Base-by-base conservation (phyloP, 2,888 invertebrate genomes). In the Labia minor region DNA sequence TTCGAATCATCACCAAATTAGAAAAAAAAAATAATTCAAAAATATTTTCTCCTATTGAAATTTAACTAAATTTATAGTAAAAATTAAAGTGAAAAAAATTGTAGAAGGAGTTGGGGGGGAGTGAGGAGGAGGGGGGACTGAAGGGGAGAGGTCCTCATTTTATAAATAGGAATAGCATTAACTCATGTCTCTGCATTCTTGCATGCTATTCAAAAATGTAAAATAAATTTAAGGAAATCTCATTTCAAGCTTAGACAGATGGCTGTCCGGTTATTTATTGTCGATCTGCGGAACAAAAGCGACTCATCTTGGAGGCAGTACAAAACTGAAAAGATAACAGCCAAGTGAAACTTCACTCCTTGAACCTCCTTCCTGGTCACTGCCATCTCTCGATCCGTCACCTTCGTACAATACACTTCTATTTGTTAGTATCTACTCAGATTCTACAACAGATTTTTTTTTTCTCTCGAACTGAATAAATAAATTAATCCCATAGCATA, bases 131-230 rank as follows among this genome's bases (percentile, higher is more conserved):
- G 8, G n/a, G n/a, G n/a, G n/a, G n/a, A n/a, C n/a, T n/a, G n/a
- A 26, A 26, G 8, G 8, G 3, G 3, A 3, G 26, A 26, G 26
- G 26, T 6, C 8, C 26, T 26, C 26, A 26, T 26, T 26, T 26
- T 26, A 26, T 26, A 26, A 26, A 26, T 26, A 3, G 4, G 26
- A 26, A 26, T 49, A 49, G 16, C 49, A 49, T 49, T 49, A 49
- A 49, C 49, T 49, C 49, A 49, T 49, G 49, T 49, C 49, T 4
- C 4, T 10, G 3, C n/a, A 49, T 49, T 49, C n/a, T 49, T 49
- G 49, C 49, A 49, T 16, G 49, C 49, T 49, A 49, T 49, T 49
- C 49, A 49, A 49, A 49, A 49, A 49, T 49, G 49, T 49, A 49
- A 49, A 49, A 49, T 49, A 49, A 49, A 49, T 49, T 49, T 16